phyloP scores from a whole-genome alignment of 2,113 vertebrate genomes.

The Python bivittatus region DNA sequence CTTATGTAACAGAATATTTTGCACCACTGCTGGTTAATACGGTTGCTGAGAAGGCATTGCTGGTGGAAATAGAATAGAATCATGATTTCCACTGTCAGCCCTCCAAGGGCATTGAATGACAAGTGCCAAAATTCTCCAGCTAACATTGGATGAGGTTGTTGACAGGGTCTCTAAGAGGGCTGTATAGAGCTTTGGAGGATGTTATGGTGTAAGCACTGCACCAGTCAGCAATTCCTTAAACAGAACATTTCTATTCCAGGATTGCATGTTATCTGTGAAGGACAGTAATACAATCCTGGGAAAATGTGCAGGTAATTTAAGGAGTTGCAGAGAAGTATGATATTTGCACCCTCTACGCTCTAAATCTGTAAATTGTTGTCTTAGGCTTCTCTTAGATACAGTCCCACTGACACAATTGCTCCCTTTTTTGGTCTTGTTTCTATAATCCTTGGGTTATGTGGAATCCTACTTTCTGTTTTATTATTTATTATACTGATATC shows the following conservation, averaged over 20 bases:
- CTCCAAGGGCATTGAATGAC: not conserved
- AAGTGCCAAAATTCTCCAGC: not conserved
- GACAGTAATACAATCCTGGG: not conserved
- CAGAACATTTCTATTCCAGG: not conserved
- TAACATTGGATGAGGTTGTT: not conserved
- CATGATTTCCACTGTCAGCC: not conserved
- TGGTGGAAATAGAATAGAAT: not conserved
- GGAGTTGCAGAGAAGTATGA: not conserved
- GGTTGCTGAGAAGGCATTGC: not conserved
- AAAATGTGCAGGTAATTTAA: not conserved
- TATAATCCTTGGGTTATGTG: not conserved
- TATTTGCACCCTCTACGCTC: not conserved
- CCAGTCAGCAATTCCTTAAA: not conserved
- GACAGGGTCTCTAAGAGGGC: not conserved
- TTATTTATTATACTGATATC: not conserved
- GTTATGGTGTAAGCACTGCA: not conserved
- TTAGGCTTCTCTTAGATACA: not conserved
- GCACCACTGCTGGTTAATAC: not conserved
- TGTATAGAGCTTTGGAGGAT: not conserved
- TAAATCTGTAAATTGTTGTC: not conserved
- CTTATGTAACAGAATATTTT: not conserved
- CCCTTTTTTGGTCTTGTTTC: not conserved
- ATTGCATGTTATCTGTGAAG: not conserved
- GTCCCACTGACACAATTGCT: not conserved
- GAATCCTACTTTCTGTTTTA: not conserved